Conservation (phyloP, 2,888 invertebrate species). For the Rapana venosa region DNA sequence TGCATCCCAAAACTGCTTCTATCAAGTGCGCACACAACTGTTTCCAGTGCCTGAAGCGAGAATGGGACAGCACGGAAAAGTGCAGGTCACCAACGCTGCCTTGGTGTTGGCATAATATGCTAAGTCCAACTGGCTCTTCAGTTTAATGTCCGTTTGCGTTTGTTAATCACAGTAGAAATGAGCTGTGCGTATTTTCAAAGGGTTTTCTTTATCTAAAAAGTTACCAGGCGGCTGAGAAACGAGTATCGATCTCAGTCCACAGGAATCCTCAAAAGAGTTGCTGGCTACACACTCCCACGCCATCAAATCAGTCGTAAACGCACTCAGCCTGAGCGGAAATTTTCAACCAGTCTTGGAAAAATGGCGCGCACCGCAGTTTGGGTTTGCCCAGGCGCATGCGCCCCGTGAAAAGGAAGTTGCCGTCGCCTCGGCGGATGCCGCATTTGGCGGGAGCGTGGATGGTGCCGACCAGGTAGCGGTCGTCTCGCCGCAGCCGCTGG, state of each 20-base stretch:
- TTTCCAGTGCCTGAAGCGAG: too few species aligned
- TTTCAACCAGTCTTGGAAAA: constrained; percentile 65
- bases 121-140: neutral
- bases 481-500: constrained; percentile 44
- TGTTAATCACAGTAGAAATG: neutral
- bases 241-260: neutral
- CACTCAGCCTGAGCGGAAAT: constrained; percentile 52
- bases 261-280: neutral
- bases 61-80: neutral
- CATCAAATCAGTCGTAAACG: neutral
- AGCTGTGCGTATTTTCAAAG: neutral
- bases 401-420: constrained; percentile 68
- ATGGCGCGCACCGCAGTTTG: constrained; percentile 64
- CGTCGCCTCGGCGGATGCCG: constrained; percentile 58
- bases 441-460: constrained; percentile 63
- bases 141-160: neutral
- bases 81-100: neutral
- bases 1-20: too few species aligned
- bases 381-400: constrained; percentile 64
- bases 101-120: too few species aligned
- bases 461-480: constrained; percentile 57
- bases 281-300: neutral
- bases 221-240: neutral
- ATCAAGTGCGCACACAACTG: too few species aligned
- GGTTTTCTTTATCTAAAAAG: neutral